phyloP scores from a whole-genome alignment of 2,797 vertebrate genomes.

The Paedocypris micromegethes region DNA sequence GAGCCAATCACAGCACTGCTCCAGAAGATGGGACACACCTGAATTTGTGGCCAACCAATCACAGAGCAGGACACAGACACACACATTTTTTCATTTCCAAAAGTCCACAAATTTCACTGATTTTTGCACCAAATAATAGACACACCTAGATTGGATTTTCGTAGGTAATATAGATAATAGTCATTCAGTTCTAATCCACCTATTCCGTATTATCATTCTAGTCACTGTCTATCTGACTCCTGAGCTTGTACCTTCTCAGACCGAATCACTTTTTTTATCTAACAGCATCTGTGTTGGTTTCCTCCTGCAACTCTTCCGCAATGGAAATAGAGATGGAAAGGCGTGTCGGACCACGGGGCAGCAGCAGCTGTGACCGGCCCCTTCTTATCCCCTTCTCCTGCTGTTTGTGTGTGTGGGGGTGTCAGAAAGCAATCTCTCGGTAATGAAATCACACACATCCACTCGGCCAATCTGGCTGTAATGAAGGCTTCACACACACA shows the following conservation, averaged over 20 bases:
- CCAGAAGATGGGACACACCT: too few relatives aligned
- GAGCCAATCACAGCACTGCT: too few relatives aligned
- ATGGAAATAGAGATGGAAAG: conserved; percentile 49
- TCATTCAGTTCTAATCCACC: too few relatives aligned
- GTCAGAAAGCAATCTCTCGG: conserved; percentile 50
- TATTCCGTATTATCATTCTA: too few relatives aligned
- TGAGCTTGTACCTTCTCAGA: too few relatives aligned
- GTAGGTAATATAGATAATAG: too few relatives aligned
- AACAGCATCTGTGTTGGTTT: conserved; percentile 34
- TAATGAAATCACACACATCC: conserved; percentile 50
- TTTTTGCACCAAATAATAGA: too few relatives aligned
- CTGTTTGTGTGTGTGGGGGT: conserved; percentile 16
- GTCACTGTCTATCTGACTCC: not conserved
- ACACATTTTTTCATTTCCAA: too few relatives aligned
- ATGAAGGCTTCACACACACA: conserved; percentile 44
- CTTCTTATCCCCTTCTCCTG: conserved; percentile 17
- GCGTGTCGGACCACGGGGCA: conserved; percentile 22
- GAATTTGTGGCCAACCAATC: too few relatives aligned
- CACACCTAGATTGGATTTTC: too few relatives aligned
- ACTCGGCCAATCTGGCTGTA: conserved; percentile 49
- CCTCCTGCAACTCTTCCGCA: conserved; percentile 21
- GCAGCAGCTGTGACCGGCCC: conserved; percentile 34
- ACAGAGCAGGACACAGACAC: too few relatives aligned
- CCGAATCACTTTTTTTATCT: conserved; percentile 12
- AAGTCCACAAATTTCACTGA: too few relatives aligned